Evolutionary conservation across 2,797 vertebrate species (phyloP).

Genomic region (Morelia viridis): DNA sequence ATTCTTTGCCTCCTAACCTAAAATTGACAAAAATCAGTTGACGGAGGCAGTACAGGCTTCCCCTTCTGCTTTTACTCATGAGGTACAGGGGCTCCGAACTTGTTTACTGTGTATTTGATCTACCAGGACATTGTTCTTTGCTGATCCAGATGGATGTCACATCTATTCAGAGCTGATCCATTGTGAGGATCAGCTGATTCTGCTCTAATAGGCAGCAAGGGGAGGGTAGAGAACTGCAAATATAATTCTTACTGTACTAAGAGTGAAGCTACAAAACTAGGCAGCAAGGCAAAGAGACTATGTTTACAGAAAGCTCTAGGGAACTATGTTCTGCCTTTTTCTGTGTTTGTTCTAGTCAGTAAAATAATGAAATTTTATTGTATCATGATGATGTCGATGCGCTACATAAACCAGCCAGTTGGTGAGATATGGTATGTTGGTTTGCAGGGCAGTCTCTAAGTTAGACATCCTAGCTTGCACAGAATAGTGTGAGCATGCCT

Average conservation of each 20-base stretch:
- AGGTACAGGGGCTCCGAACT: constrained; percentile 5
- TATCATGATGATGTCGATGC: background rate
- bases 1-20: background rate
- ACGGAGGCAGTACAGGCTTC: background rate
- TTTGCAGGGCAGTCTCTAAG: background rate
- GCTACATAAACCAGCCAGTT: background rate
- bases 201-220: background rate
- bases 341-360: background rate
- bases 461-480: background rate
- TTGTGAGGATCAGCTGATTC: background rate
- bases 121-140: constrained; percentile 12
- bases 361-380: background rate
- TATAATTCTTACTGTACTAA: background rate
- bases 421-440: background rate
- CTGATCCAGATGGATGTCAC: constrained; percentile 70
- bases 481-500: background rate
- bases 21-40: background rate
- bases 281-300: background rate
- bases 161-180: constrained; percentile 65
- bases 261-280: background rate
- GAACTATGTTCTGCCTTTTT: background rate
- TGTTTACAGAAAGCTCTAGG: background rate
- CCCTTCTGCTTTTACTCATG: background rate
- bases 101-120: constrained; percentile 33
- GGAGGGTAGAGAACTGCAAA: constrained; percentile 6